phyloP scores from a whole-genome alignment of 2,888 invertebrate genomes.

The Perithous albicinctus region DNA sequence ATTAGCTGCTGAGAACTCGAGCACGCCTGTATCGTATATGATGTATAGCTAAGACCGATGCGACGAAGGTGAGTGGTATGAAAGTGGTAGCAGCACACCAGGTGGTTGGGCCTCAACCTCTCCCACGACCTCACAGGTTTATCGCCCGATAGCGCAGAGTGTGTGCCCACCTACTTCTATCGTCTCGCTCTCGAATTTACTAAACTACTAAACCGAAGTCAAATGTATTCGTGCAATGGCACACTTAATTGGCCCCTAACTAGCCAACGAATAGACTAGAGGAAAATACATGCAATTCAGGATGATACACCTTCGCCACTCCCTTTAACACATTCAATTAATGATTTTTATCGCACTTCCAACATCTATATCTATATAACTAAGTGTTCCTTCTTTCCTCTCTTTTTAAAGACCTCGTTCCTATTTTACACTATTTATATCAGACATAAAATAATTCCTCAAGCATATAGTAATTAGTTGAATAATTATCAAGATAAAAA shows the following conservation, averaged over 20 bases:
- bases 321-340: background rate
- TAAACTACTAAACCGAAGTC: constrained; percentile 16
- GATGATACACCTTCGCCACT: constrained; percentile 19
- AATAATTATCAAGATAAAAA: background rate
- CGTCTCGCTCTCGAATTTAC: constrained; percentile 16
- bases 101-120: constrained; percentile 46
- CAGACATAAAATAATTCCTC: background rate
- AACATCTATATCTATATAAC: background rate
- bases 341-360: background rate
- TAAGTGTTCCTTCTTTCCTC: background rate
- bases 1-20: constrained; percentile 24
- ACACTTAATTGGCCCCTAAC: constrained; percentile 22
- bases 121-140: constrained; percentile 59
- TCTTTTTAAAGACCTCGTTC: background rate
- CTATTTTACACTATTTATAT: background rate
- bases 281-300: background rate
- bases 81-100: constrained; percentile 11
- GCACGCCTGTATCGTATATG: constrained; percentile 16
- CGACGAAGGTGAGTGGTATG: constrained; percentile 27
- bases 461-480: background rate
- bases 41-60: constrained; percentile 31
- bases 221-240: constrained; percentile 30
- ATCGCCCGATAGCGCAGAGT: constrained; percentile 50
- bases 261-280: background rate
- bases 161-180: constrained; percentile 11